Evolutionary conservation across 2,888 invertebrate species (phyloP).

Genomic region (Bellardia bayeri): DNA sequence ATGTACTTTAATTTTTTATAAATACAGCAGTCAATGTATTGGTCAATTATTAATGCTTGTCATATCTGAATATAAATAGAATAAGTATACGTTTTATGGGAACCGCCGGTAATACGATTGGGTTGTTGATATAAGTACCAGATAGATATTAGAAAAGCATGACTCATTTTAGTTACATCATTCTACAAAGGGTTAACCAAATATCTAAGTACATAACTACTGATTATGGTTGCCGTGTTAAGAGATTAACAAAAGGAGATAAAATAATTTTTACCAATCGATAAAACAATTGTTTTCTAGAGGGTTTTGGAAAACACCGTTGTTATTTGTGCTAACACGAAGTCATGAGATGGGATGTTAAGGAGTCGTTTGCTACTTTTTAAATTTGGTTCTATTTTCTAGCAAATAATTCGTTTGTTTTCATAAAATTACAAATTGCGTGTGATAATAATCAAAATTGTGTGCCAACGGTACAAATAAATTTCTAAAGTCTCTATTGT

Average conservation of each 20-base stretch:
- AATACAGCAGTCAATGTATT: too few species aligned
- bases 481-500: slow-evolving; percentile 53
- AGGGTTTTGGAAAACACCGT: slow-evolving; percentile 54
- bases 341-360: not conserved
- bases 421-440: slow-evolving; percentile 83
- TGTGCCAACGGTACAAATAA: slow-evolving; percentile 40
- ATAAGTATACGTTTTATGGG: too few species aligned
- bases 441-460: slow-evolving; percentile 81
- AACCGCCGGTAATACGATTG: too few species aligned
- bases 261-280: slow-evolving; percentile 33
- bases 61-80: too few species aligned
- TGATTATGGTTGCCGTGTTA: not conserved
- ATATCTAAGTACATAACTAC: not conserved
- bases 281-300: slow-evolving; percentile 23
- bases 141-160: too few species aligned
- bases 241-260: slow-evolving; percentile 20
- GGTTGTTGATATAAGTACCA: too few species aligned
- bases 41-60: too few species aligned
- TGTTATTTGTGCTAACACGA: slow-evolving; percentile 67
- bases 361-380: slow-evolving; percentile 35
- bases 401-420: slow-evolving; percentile 82
- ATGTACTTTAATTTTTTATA: too few species aligned
- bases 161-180: too few species aligned
- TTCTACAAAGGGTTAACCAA: slow-evolving; percentile 2
- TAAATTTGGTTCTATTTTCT: slow-evolving; percentile 64